Evolutionary conservation across 2,888 invertebrate genomes (phyloP), one percentile per base, ranked within the genome.

Genomic region (Epinotia demarniana): DNA sequence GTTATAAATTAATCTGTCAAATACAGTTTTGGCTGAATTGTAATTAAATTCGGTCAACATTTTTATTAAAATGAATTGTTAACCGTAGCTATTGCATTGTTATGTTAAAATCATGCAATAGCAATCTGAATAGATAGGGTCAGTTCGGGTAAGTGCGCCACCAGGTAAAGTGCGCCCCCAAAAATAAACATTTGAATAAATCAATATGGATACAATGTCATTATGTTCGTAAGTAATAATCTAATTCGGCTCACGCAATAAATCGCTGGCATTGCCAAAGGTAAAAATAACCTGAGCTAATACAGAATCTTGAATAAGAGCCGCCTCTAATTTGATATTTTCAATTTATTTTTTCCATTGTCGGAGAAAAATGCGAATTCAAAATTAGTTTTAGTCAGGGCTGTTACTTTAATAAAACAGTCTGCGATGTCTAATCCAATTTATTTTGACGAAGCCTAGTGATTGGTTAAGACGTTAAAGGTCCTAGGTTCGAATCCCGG

Each of bases 311-410:
- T 69, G 60, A 69, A 49, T 60, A 46, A 27, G 27, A 60, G 46
- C 11, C 16, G 9, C 60, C 27, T 69, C 60, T 12, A 11, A 69
- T 69, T 69, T 39, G 69, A 58, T 27, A 69, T 60, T 18, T 69
- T 58, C 69, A 69, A 60, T 69, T 69, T 27, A 12, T 49, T 60
- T 60, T 43, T 60, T 23, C 19, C 23, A 46, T 69, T 60, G 69
- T 49, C n/a, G 23, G n/a, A 49, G 69, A 60, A 49, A 69, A 69
- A n/a, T 60, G 60, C 12, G 58, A 69, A 60, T 60, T 43, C 23
- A 5, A 60, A 69, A 69, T 60, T 46, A 60, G 27, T 58, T 69
- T 69, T 23, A 60, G 46, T 60, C 46, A 27, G 69, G 46, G 13
- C 55, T 67, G 67, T 23, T 27, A 60, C 49, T 60, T 12, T 69